Evolutionary conservation across 2,113 vertebrate genomes (phyloP).

Genomic region (Morone saxatilis): DNA sequence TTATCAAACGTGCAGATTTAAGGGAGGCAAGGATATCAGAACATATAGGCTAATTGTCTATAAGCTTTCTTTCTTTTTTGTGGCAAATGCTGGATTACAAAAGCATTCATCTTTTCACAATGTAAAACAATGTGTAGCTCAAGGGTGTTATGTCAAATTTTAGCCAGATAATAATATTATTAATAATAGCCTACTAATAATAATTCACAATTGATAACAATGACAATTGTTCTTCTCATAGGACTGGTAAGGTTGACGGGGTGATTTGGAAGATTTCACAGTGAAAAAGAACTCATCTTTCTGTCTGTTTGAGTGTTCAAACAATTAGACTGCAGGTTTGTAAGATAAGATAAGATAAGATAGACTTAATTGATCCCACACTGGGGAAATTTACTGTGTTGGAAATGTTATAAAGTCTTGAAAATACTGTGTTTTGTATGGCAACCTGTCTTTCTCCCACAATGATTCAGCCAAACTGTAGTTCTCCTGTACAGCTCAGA

Average conservation of each 20-base stretch:
- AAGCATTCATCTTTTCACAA: too few species aligned
- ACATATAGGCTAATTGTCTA: not conserved
- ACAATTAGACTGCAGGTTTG: not conserved
- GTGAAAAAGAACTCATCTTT: not conserved
- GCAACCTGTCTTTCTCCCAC: too few species aligned
- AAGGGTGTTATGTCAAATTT: not conserved
- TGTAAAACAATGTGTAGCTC: too few species aligned
- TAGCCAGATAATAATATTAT: too few species aligned
- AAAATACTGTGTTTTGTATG: too few species aligned
- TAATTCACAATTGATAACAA: not conserved
- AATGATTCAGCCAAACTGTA: not conserved
- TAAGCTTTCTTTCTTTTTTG: not conserved
- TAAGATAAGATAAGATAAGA: not conserved
- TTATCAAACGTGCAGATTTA: not conserved
- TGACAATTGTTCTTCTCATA: not conserved
- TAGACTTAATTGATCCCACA: too few species aligned
- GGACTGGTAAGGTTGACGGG: not conserved
- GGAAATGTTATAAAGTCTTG: too few species aligned
- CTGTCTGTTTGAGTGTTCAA: not conserved
- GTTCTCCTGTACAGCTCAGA: not conserved
- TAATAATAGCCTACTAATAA: too few species aligned
- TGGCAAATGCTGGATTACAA: not conserved
- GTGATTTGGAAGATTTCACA: not conserved
- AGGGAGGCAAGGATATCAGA: too few species aligned
- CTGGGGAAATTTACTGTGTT: too few species aligned